These are phyloP conservation scores for Heterotis niloticus DNA, from an alignment of 2,113 vertebrate species.

Conservation along the genomic window DNA sequence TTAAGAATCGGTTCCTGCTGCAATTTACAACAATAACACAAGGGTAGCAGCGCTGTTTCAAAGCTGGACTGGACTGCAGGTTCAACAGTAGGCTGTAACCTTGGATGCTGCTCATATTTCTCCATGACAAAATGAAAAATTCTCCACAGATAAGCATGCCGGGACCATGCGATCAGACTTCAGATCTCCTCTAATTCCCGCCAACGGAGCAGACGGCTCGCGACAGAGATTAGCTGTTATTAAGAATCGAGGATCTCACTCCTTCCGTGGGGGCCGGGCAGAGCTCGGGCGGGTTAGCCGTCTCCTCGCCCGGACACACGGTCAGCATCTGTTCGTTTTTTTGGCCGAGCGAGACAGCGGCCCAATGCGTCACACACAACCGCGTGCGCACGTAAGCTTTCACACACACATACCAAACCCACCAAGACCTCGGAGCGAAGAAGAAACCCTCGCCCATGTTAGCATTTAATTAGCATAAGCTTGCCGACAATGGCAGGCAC, in stretches of 20 bases:
- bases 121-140: background rate
- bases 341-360: background rate
- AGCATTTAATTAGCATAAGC: conserved; percentile 51
- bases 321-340: background rate
- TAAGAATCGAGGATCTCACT: background rate
- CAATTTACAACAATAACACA: too few relatives aligned
- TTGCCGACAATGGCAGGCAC: conserved; percentile 37
- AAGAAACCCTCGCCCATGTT: conserved; percentile 31
- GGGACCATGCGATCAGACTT: background rate
- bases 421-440: background rate
- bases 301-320: background rate
- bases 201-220: background rate
- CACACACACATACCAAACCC: conserved; percentile 21
- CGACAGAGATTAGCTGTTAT: background rate
- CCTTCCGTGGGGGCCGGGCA: background rate
- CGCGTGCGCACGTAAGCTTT: background rate
- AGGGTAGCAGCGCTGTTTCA: background rate
- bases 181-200: background rate
- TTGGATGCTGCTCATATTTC: background rate
- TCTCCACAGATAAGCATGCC: background rate
- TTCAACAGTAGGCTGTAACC: background rate
- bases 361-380: background rate
- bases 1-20: too few relatives aligned
- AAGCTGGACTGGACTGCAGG: background rate
- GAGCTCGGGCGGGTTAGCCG: background rate